Base-by-base conservation (phyloP, 1,140 invertebrate genomes). In the Vollenhovia emeryi region DNA sequence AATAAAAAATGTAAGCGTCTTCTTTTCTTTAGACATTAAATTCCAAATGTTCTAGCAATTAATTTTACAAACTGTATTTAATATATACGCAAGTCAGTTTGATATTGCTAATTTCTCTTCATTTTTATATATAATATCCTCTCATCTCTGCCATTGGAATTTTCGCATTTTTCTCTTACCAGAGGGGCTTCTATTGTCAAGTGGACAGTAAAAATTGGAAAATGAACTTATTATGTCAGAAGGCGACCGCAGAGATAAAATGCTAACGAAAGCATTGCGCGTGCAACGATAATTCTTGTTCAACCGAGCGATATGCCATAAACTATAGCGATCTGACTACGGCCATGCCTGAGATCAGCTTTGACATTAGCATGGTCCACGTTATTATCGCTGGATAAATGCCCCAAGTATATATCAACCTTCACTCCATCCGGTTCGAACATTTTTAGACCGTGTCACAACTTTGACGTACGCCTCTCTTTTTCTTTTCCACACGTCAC, bases 321-420 rank as follows among this genome's bases (percentile, higher is more conserved):
- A 86, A 82, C 59, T 79, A 75, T 27, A 21, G 64, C 55, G 60
- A 60, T 83, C 48, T 59, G 40, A 59, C 33, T 62, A 82, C 43
- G 55, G 50, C 50, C 68, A 30, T 73, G 66, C 15, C 40, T 55
- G 57, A 73, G 73, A 83, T 78, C 71, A 69, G 69, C 78, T 88
- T 86, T 88, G 88, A 89, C 84, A 87, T 88, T 88, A 88, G 60
- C 82, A 73, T 50, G 27, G 66, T 30, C 36, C 68, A 69, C 50
- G 43, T 69, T 83, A 83, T 86, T 76, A 80, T 69, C 30, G 71
- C n/a, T 40, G 48, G 40, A 52, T 79, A 80, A 85, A 52, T 73
- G 73, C 71, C 71, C 9, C 69, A 79, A 87, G 84, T 59, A 15
- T 73, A 60, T 15, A 33, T 55, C 60, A 33, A 88, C 76, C 86